Conservation (phyloP, 1,140 invertebrate species). For the Drosophila littoralis region DNA sequence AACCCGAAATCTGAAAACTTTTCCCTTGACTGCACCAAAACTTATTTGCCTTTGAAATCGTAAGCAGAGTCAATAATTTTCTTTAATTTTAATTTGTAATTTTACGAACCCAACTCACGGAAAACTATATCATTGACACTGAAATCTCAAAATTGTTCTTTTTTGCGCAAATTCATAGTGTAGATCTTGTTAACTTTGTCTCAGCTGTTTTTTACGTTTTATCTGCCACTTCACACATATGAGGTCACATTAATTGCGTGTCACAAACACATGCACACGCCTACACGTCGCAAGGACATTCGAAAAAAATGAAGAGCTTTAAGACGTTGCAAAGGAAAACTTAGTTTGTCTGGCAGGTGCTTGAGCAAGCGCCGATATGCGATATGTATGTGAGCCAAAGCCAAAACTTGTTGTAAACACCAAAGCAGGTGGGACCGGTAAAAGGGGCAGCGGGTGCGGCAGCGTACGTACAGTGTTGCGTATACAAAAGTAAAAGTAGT, state of each 20-base stretch:
- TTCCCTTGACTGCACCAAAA: too few relatives aligned
- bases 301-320: conserved; percentile 41
- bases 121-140: conserved; percentile 18
- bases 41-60: background rate
- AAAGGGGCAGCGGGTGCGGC: conserved; percentile 1
- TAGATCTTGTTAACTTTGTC: conserved; percentile 11
- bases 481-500: conserved; percentile 80
- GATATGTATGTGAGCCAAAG: conserved; percentile 12
- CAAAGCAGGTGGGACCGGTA: conserved; percentile 10
- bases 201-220: conserved; percentile 19
- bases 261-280: conserved; percentile 3
- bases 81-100: background rate
- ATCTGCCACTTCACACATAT: conserved; percentile 16
- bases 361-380: conserved; percentile 52
- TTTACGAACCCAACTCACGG: background rate
- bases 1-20: too few relatives aligned
- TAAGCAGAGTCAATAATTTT: background rate
- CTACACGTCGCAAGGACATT: conserved; percentile 51
- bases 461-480: conserved; percentile 55
- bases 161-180: conserved; percentile 11
- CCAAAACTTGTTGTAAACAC: conserved; percentile 14
- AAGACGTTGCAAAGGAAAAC: conserved; percentile 29
- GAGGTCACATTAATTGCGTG: conserved; percentile 43
- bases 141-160: conserved; percentile 11
- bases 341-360: conserved; percentile 50